Evolutionary conservation across 2,888 invertebrate genomes (phyloP).

Genomic region (Lingula anatina): DNA sequence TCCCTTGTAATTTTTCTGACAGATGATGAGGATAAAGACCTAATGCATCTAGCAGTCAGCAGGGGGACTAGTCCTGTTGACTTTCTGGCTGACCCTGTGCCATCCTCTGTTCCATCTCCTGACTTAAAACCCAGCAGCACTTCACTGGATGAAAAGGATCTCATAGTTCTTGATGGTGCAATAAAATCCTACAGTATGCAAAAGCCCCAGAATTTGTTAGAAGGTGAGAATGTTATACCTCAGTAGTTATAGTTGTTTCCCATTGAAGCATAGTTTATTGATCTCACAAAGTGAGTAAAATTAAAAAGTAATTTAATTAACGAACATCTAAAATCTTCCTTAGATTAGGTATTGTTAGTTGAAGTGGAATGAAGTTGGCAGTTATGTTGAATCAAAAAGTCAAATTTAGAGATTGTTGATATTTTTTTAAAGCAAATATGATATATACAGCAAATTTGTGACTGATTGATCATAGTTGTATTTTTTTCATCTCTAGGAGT

Average conservation of each 20-base stretch:
- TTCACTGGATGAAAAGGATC: neutral
- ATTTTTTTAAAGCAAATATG: neutral
- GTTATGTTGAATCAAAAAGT: too few species aligned
- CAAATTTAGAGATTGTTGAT: neutral
- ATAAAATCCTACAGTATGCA: too few species aligned
- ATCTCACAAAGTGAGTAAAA: neutral
- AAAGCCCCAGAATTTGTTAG: too few species aligned
- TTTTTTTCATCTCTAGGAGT: constrained; percentile 4
- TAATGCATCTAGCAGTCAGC: constrained; percentile 1
- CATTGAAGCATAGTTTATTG: neutral
- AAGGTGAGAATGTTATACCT: too few species aligned
- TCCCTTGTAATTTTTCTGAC: neutral
- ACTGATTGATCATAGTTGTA: neutral
- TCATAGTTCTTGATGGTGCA: neutral
- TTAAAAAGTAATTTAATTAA: neutral
- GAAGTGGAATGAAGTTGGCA: too few species aligned
- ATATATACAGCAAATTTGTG: neutral
- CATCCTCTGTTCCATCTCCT: constrained; percentile 41
- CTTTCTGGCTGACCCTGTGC: constrained; percentile 31
- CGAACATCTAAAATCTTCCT: too few species aligned
- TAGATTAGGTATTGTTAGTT: too few species aligned
- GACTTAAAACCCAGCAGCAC: constrained; percentile 17
- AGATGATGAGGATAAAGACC: constrained; percentile 8
- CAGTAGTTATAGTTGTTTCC: too few species aligned
- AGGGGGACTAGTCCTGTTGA: constrained; percentile 11